Evolutionary conservation across 1,140 invertebrate species (phyloP).

Genomic region (Eumeta japonica): DNA sequence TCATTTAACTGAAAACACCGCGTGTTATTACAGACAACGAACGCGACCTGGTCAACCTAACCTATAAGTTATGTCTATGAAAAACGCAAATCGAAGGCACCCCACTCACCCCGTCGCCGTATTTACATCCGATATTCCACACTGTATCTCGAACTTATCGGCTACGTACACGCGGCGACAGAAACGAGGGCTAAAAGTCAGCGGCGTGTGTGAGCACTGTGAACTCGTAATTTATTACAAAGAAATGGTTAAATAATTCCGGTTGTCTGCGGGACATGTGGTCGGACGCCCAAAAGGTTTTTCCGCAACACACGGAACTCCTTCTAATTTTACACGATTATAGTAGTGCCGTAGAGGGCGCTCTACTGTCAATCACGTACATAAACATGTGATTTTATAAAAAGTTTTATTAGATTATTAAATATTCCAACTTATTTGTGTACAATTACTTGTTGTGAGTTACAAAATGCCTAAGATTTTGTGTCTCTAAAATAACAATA

Average conservation of each 20-base stretch:
- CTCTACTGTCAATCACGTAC: too few relatives aligned
- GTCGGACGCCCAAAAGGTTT: slow-evolving; percentile 60
- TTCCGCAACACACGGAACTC: slow-evolving; percentile 57
- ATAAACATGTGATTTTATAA: too few relatives aligned
- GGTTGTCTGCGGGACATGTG: slow-evolving; percentile 58
- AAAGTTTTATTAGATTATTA: too few relatives aligned
- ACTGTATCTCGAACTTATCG: slow-evolving; percentile 18
- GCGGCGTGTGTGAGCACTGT: too few relatives aligned
- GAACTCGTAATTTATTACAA: slow-evolving; percentile 54
- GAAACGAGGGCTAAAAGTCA: slow-evolving; percentile 34
- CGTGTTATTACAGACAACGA: slow-evolving; percentile 52
- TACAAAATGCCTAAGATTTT: too few relatives aligned
- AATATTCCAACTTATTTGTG: too few relatives aligned
- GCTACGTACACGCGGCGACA: background rate
- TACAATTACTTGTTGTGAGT: too few relatives aligned
- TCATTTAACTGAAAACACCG: too few relatives aligned
- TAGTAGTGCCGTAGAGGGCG: slow-evolving; percentile 46
- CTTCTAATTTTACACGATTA: slow-evolving; percentile 51
- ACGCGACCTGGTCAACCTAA: slow-evolving; percentile 51
- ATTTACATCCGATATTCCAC: slow-evolving; percentile 53
- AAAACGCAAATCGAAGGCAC: slow-evolving; percentile 32
- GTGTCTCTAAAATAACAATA: too few relatives aligned
- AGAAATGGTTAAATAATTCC: too few relatives aligned
- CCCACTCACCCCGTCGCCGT: slow-evolving; percentile 15
- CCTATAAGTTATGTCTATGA: slow-evolving; percentile 43